Conservation (phyloP, 2,113 vertebrate genomes). For the Chrysochloris asiatica region DNA sequence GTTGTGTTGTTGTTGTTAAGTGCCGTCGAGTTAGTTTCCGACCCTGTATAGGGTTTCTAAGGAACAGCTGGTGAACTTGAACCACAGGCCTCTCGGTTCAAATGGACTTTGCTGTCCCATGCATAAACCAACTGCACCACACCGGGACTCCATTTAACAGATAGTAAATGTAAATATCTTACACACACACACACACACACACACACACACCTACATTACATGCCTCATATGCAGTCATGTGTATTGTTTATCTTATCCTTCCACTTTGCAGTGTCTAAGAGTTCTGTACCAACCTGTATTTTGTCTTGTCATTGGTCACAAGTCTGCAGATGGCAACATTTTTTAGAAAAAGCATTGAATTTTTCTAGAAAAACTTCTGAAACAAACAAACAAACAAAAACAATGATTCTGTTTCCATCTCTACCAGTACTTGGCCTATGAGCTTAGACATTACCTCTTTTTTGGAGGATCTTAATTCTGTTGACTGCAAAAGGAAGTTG, state of each 20-base stretch:
- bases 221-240: background rate
- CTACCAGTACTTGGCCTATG: slow-evolving; percentile 45
- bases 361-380: slow-evolving; percentile 3
- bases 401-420: slow-evolving; percentile 44
- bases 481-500: slow-evolving; percentile 19
- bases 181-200: background rate
- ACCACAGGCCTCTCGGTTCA: too few species aligned
- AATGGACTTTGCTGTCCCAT: too few species aligned
- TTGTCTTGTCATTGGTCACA: slow-evolving; percentile 4
- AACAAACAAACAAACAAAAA: background rate
- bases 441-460: background rate
- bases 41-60: too few species aligned
- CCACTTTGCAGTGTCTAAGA: slow-evolving; percentile 8
- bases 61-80: too few species aligned
- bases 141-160: too few species aligned
- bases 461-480: background rate
- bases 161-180: background rate
- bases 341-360: background rate
- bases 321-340: slow-evolving; percentile 9
- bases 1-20: too few species aligned
- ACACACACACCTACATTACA: background rate
- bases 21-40: too few species aligned
- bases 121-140: too few species aligned
- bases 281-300: background rate
- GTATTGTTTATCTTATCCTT: background rate